A percentile compares a stretch with the other conserved stretches of the same genome.
These are phyloP conservation scores for Hiodon alosoides DNA, from an alignment of 2,113 vertebrate species.

Conservation along the genomic window DNA sequence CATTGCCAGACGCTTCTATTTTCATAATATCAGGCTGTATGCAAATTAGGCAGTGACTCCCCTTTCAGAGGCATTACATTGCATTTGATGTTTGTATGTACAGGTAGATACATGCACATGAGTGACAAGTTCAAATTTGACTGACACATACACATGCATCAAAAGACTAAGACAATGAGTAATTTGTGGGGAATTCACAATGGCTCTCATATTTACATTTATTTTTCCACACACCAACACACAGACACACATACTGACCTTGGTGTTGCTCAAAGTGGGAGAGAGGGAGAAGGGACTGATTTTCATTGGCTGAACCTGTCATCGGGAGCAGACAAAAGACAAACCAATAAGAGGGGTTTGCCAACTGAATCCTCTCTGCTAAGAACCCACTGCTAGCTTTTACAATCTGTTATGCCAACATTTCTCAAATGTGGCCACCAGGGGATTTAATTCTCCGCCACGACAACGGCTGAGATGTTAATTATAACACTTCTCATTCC, in stretches of 20 bases:
- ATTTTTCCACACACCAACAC: constrained; percentile 26
- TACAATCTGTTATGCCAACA: not conserved
- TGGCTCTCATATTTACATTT: not conserved
- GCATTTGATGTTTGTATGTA: not conserved
- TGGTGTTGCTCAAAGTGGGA: constrained; percentile 66
- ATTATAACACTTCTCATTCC: not conserved
- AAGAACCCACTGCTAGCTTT: not conserved
- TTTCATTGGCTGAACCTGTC: constrained; percentile 74
- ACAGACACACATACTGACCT: constrained; percentile 56
- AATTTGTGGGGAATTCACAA: not conserved
- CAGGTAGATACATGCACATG: not conserved
- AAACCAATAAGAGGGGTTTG: not conserved
- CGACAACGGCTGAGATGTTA: too few species aligned
- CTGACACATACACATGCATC: constrained; percentile 11
- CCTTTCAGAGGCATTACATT: not conserved
- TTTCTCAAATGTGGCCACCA: not conserved
- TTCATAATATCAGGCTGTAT: constrained; percentile 42
- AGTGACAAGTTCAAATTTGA: not conserved
- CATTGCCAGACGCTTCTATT: constrained; percentile 29
- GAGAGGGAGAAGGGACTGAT: constrained; percentile 70
- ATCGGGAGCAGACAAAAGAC: constrained; percentile 28
- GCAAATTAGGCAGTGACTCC: constrained; percentile 36
- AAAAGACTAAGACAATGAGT: not conserved
- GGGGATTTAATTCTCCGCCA: not conserved
- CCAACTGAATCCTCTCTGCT: not conserved